phyloP scores from a whole-genome alignment of 2,113 vertebrate species.

The Aegotheles bennettii region DNA sequence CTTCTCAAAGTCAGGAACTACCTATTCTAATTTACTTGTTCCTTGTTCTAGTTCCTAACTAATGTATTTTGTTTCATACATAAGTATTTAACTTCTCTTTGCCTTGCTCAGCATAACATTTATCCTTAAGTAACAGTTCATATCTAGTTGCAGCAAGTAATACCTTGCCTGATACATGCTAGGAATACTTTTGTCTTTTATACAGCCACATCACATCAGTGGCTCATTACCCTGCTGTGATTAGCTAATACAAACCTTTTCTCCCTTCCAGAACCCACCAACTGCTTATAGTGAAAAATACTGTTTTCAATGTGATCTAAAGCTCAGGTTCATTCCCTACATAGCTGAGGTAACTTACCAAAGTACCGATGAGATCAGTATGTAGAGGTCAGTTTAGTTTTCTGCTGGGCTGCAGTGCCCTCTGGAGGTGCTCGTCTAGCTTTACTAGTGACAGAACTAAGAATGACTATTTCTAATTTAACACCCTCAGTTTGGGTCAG shows the following conservation, averaged over 20 bases:
- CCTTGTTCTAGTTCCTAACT: neutral
- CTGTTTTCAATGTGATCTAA: neutral
- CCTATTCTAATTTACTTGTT: neutral
- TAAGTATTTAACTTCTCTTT: neutral
- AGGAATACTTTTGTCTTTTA: neutral
- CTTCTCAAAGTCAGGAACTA: neutral
- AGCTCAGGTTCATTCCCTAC: neutral
- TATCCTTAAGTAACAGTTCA: neutral
- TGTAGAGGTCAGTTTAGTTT: accelerated
- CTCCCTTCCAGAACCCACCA: neutral
- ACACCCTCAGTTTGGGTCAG: neutral
- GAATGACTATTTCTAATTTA: accelerated
- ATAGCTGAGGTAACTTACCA: neutral
- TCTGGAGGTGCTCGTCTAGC: neutral
- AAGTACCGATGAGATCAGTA: neutral
- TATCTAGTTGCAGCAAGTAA: neutral
- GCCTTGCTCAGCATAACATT: neutral
- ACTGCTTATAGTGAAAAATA: accelerated
- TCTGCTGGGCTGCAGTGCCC: constrained; percentile 8
- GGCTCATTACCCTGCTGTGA: neutral
- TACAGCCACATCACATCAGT: neutral
- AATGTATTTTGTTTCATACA: neutral
- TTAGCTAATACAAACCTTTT: neutral
- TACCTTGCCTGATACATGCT: neutral
- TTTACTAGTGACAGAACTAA: neutral